Evolutionary conservation across 2,113 vertebrate genomes (phyloP).

Genomic region (Prunella fulvescens): DNA sequence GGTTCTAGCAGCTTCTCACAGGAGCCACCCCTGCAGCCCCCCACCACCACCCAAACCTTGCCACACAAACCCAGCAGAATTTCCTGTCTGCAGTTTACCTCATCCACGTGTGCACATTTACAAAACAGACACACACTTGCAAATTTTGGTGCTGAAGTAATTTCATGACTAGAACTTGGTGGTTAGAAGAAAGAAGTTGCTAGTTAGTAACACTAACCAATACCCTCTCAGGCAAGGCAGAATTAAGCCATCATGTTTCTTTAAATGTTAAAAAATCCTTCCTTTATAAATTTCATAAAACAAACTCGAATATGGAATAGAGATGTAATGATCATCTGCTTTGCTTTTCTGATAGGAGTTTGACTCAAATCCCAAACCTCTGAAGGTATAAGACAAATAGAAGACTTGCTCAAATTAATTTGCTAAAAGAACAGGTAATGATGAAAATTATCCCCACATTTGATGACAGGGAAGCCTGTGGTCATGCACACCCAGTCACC

Average conservation of each 20-base stretch:
- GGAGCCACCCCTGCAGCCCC: neutral
- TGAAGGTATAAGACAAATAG: conserved; percentile 49
- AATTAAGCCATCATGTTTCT: conserved; percentile 12
- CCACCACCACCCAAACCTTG: neutral
- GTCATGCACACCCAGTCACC: conserved; percentile 20
- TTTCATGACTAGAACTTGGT: neutral
- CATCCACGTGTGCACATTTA: accelerated
- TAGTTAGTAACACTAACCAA: neutral
- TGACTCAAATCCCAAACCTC: conserved; percentile 40
- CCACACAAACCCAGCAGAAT: neutral
- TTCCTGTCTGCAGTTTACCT: neutral
- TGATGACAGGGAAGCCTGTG: conserved; percentile 32
- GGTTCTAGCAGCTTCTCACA: neutral
- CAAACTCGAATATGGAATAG: neutral
- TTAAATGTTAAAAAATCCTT: neutral
- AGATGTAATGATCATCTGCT: conserved; percentile 18
- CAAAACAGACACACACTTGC: neutral
- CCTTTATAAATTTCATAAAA: neutral
- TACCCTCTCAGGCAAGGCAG: conserved; percentile 8
- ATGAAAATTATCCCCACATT: conserved; percentile 48
- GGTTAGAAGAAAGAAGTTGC: neutral
- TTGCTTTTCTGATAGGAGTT: conserved; percentile 36
- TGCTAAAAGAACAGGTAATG: conserved; percentile 58
- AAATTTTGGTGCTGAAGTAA: neutral
- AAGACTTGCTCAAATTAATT: conserved; percentile 61